Base-by-base conservation (phyloP, 2,797 vertebrate genomes). In the Sciurus vulgaris region DNA sequence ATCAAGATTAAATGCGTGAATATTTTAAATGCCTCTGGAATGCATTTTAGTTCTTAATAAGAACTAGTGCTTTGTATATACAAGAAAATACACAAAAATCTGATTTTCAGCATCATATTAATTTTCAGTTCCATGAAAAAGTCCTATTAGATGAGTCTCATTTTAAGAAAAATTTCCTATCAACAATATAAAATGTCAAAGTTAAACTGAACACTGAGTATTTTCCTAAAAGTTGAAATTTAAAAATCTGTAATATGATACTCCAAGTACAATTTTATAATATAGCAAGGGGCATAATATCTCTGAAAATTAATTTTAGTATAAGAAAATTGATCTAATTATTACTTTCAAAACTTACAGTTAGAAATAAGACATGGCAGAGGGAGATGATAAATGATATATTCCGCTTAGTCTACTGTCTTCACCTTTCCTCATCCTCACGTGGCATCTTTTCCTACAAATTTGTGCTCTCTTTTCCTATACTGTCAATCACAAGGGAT, bases 361-460 rank as follows among this genome's bases (percentile, higher is more conserved):
- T 54, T 69, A 49, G 20, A 76, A 49, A 38, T 20, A 84, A 69
- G 24, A 63, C 24, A 17, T 1, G 1, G 17, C 69, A 69, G 9
- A 61, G 18, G 78, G 9, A 91, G 14, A 69, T 11, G 47, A 82
- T 76, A 63, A 69, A 26, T 89, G 67, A 12, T 14, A 14, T 67
- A 51, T 63, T 87, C 30, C 30, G 0, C 49, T 72, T 59, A n/a
- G 30, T 56, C 20, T 49, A 20, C 11, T 86, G 22, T 26, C 0
- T 49, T 2, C 3, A 10, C 9, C 4, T 65, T 73, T 61, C 4
- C 35, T 59, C 24, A 44, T 74, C 26, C 22, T 35, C 8, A 38
- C 5, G 69, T 38, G 7, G 0, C 38, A 3, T 17, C 3, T 41
- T 38, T 38, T 18, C 12, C 5, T 49, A 1, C 3, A 4, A 9